Conservation (phyloP, 2,797 vertebrate species). For the Smutsia temminckii region DNA sequence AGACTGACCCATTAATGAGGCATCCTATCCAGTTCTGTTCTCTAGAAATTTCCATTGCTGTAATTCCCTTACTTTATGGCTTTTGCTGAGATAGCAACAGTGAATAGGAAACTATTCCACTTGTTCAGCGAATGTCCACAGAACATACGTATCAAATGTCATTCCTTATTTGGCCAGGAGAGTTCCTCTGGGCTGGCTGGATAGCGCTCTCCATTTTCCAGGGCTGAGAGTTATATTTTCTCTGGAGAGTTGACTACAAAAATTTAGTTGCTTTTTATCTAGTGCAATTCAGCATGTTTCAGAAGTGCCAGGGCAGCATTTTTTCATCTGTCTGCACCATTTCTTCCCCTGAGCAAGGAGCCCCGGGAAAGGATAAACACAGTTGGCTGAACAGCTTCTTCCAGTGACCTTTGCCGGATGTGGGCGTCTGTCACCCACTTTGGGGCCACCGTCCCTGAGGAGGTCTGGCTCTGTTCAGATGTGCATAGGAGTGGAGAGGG, state of each 20-base stretch:
- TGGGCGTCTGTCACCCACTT: background rate
- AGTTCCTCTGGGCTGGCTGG: background rate
- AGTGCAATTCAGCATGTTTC: background rate
- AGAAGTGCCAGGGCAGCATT: background rate
- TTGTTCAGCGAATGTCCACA: background rate
- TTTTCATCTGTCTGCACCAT: background rate
- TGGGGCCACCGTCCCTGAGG: background rate
- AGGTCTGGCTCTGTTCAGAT: background rate
- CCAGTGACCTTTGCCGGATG: background rate
- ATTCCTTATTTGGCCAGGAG: slow-evolving; percentile 42
- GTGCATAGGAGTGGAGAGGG: background rate
- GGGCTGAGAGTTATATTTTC: slow-evolving; percentile 31
- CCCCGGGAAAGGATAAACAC: background rate
- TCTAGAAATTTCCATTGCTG: background rate
- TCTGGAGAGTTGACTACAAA: background rate
- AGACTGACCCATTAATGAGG: background rate
- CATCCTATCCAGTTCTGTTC: background rate
- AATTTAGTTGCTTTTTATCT: background rate
- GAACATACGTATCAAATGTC: slow-evolving; percentile 17
- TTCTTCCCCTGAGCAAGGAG: background rate
- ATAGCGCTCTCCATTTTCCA: background rate
- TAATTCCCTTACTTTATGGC: background rate
- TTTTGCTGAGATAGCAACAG: background rate
- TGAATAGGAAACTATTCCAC: slow-evolving; percentile 9
- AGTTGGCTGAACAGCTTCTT: slow-evolving; percentile 38